Base-by-base conservation (phyloP, 1,140 invertebrate species). In the Drosophila punjabiensis region DNA sequence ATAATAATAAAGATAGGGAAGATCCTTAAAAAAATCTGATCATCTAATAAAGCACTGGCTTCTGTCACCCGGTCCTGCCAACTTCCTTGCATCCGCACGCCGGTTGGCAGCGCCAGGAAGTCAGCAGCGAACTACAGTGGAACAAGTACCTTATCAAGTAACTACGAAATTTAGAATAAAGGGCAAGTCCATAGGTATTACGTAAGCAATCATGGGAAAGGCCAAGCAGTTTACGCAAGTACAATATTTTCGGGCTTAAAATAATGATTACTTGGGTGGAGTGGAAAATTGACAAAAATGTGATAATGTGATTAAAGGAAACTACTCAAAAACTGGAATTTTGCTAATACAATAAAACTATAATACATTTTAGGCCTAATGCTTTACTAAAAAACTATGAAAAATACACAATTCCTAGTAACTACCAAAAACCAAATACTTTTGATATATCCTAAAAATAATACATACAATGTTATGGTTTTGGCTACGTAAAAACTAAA, bases 21-120 rank as follows among this genome's bases (percentile, higher is more conserved):
- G 11, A 11, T 33, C 11, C 9, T 33, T 33, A 2, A 24, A 24
- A 24, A 24, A 24, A 24, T 24, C 24, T 24, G 1, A 24, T 2
- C 1, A 24, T 24, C 24, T 24, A 24, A 24, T 24, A 24, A 24
- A 24, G 24, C 58, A 63, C 39, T 63, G 45, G 56, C 63, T 62
- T 43, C 16, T 66, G 58, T 11, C 14, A 7, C 11, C 16, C 20
- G 33, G 62, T 33, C 50, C 33, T 64, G 62, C 62, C 62, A 64
- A 64, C 52, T 64, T 32, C 32, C 33, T 39, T 59, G 33, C n/a
- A 16, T 32, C 16, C n/a, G 24, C n/a, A 64, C 24, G 52, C 28
- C 62, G 20, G 64, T 63, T 66, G 64, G 64, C 64, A 66, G 64
- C 58, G 5, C 59, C 20, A 10, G 53, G 18, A 3, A 24, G 13